These are phyloP conservation scores for Marmota flaviventris DNA, from an alignment of 2,113 vertebrate species.

Conservation along the genomic window DNA sequence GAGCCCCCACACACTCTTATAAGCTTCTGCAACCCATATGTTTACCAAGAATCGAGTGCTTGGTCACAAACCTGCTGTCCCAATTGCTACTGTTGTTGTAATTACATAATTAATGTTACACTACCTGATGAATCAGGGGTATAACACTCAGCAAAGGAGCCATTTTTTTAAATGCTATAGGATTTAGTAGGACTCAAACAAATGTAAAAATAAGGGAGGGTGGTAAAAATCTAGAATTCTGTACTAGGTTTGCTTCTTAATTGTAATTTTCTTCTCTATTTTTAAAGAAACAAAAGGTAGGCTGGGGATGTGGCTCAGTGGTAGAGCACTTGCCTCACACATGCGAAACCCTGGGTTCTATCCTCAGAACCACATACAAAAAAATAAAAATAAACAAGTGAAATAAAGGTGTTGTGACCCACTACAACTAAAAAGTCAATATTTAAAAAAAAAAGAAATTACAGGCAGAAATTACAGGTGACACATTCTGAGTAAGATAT, in stretches of 20 bases:
- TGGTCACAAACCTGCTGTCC: background rate
- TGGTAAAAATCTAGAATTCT: slow-evolving; percentile 20
- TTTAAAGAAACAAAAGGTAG: slow-evolving; percentile 19
- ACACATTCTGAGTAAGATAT: background rate
- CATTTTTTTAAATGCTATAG: slow-evolving; percentile 1
- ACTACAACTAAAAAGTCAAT: too few species aligned
- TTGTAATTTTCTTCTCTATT: background rate
- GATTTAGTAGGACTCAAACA: background rate
- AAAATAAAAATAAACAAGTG: too few species aligned
- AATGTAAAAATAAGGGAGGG: background rate
- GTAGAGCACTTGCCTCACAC: too few species aligned
- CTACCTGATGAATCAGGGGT: background rate
- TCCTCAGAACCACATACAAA: too few species aligned
- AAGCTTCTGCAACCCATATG: background rate
- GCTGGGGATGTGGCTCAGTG: too few species aligned
- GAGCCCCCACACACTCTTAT: background rate
- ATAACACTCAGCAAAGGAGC: slow-evolving; percentile 20
- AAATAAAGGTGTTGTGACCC: too few species aligned
- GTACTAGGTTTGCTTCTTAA: background rate
- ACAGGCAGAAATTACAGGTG: background rate
- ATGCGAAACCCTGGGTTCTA: too few species aligned
- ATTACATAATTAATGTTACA: background rate
- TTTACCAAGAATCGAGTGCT: background rate
- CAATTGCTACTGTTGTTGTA: background rate
- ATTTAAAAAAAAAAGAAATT: too few species aligned